A percentile compares a stretch with the other conserved stretches of the same genome.
Evolutionary conservation across 2,888 invertebrate genomes (phyloP).

Genomic region (Blera fallax): DNA sequence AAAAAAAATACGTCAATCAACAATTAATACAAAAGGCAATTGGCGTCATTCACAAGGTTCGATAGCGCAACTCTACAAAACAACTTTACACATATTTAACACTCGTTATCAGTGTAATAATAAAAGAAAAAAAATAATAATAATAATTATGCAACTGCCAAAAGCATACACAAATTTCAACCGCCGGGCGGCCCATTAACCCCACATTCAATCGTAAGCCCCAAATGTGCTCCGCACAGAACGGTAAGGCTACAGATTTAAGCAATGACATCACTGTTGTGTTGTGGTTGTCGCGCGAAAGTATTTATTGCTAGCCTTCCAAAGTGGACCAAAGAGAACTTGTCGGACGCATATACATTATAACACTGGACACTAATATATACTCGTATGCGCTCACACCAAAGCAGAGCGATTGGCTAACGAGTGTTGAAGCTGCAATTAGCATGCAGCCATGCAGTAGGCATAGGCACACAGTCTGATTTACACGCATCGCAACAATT

Average conservation of each 20-base stretch:
- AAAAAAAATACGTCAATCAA: neutral
- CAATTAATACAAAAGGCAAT: neutral
- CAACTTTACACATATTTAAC: conserved; percentile 30
- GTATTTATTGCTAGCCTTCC: conserved; percentile 53
- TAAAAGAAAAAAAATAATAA: conserved; percentile 23
- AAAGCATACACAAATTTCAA: conserved; percentile 53
- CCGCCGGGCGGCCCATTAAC: conserved; percentile 51
- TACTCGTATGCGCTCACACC: neutral
- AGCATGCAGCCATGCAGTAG: conserved; percentile 32
- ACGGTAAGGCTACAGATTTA: conserved; percentile 47
- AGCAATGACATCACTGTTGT: conserved; percentile 65
- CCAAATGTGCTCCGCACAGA: conserved; percentile 39
- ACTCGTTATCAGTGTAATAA: conserved; percentile 57
- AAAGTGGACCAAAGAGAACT: conserved; percentile 62
- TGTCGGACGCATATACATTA: conserved; percentile 34
- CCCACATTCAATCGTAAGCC: conserved; percentile 49
- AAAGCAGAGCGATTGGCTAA: conserved; percentile 19
- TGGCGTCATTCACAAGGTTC: neutral
- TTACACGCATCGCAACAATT: conserved; percentile 41
- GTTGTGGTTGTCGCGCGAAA: conserved; percentile 39
- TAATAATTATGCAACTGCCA: conserved; percentile 46
- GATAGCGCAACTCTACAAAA: conserved; percentile 10
- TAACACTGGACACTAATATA: neutral
- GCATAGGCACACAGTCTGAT: conserved; percentile 29
- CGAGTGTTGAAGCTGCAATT: conserved; percentile 49